Evolutionary conservation across 2,888 invertebrate species (phyloP).

Genomic region (Dryococelus australis): DNA sequence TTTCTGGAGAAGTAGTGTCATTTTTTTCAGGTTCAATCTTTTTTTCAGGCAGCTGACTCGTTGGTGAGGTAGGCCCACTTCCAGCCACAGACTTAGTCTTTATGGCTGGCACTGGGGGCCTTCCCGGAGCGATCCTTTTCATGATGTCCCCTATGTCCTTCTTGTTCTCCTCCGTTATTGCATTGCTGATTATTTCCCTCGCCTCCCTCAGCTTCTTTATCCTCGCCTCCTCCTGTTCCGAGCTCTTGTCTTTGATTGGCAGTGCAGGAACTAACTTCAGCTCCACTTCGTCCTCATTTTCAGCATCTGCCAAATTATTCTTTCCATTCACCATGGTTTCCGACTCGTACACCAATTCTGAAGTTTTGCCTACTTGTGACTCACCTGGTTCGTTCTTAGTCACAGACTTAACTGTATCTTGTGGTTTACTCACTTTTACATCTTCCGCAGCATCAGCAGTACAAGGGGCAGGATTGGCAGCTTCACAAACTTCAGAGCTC

Average conservation of each 20-base stretch:
- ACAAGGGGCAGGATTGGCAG: not conserved
- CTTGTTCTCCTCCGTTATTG: constrained; percentile 58
- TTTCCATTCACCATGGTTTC: constrained; percentile 56
- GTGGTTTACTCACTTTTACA: not conserved
- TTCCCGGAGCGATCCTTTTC: constrained; percentile 33
- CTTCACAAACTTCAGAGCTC: not conserved
- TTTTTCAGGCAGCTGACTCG: constrained; percentile 35
- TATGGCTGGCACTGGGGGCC: constrained; percentile 37
- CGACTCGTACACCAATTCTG: constrained; percentile 46
- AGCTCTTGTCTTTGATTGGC: constrained; percentile 33
- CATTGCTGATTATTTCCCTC: constrained; percentile 75
- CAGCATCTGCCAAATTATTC: constrained; percentile 53
- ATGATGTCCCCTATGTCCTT: constrained; percentile 18
- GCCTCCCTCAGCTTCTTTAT: constrained; percentile 70
- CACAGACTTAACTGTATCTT: not conserved
- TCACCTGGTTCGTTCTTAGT: not conserved
- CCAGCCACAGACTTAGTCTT: constrained; percentile 28
- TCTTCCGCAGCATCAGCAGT: not conserved
- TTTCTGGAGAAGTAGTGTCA: constrained; percentile 56
- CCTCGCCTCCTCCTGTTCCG: constrained; percentile 49
- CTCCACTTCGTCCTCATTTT: constrained; percentile 44
- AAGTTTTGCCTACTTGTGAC: not conserved
- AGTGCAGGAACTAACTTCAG: constrained; percentile 37
- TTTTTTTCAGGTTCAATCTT: constrained; percentile 52
- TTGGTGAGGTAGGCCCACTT: constrained; percentile 32